phyloP scores from a whole-genome alignment of 2,888 invertebrate species.

The Steromphala cineraria region DNA sequence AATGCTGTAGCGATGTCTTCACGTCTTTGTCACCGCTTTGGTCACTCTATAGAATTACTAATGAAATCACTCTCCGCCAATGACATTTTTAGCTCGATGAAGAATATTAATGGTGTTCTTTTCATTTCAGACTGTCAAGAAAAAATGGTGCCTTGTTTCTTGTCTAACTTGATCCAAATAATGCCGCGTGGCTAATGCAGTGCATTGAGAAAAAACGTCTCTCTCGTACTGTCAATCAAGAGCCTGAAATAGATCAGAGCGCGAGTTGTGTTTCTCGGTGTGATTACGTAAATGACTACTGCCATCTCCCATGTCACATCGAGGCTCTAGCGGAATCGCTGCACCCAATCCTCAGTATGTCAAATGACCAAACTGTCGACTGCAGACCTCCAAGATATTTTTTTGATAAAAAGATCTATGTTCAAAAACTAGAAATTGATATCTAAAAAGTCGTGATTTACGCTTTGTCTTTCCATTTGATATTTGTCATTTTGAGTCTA shows the following conservation, averaged over 20 bases:
- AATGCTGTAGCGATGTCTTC: neutral
- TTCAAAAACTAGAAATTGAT: too few species aligned
- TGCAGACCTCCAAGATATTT: too few species aligned
- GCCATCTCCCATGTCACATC: constrained; percentile 1
- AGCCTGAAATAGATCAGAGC: neutral
- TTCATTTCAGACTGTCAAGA: constrained; percentile 14
- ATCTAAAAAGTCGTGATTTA: too few species aligned
- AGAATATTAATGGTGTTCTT: constrained; percentile 21
- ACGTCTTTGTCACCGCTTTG: neutral
- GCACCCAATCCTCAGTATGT: neutral
- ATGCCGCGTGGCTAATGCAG: neutral
- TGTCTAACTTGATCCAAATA: constrained; percentile 15
- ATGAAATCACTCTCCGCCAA: constrained; percentile 14
- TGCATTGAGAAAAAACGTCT: constrained; percentile 6
- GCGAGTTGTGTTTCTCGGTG: constrained; percentile 8
- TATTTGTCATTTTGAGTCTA: too few species aligned
- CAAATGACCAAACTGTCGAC: too few species aligned
- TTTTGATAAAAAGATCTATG: too few species aligned
- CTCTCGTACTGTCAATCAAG: constrained; percentile 4
- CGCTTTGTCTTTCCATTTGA: too few species aligned
- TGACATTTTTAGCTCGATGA: constrained; percentile 20
- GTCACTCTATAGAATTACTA: constrained; percentile 15
- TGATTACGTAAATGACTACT: constrained; percentile 15
- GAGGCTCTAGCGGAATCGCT: neutral
- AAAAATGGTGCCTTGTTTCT: constrained; percentile 14